Evolutionary conservation across 1,140 invertebrate genomes (phyloP).

Genomic region (Platyura marginata): DNA sequence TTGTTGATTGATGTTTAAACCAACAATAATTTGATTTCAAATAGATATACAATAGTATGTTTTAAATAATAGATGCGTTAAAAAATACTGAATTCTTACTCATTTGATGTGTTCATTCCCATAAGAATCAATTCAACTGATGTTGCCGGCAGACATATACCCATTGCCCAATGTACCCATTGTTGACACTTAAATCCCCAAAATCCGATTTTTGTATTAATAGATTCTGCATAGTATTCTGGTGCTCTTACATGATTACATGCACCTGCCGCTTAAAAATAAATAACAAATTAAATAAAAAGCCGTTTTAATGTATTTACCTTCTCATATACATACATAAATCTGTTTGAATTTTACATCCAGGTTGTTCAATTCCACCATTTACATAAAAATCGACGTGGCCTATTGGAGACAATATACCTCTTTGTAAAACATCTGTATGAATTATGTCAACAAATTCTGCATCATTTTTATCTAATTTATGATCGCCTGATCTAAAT

Average conservation of each 20-base stretch:
- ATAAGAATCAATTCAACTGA: not conserved
- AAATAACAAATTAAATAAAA: not conserved
- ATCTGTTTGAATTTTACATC: conserved; percentile 29
- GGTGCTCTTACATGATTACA: conserved; percentile 50
- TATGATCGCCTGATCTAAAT: conserved; percentile 19
- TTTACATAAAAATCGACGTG: conserved; percentile 73
- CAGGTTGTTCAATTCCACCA: conserved; percentile 72
- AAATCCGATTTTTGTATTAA: conserved; percentile 42
- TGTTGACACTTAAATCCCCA: conserved; percentile 42
- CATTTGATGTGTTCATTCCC: not conserved
- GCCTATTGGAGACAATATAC: conserved; percentile 29
- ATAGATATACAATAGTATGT: no score
- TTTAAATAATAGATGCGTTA: no score
- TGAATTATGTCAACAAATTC: conserved; percentile 35
- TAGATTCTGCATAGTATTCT: conserved; percentile 53
- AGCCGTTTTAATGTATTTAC: not conserved
- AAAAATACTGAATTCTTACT: no score
- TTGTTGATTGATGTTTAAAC: no score
- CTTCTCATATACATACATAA: not conserved
- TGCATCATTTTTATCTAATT: conserved; percentile 37
- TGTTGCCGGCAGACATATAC: conserved; percentile 23
- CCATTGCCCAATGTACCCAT: conserved; percentile 36
- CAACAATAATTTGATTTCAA: no score
- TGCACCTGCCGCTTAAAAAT: conserved; percentile 4
- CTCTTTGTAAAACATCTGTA: conserved; percentile 36